Evolutionary conservation across 1,140 invertebrate species (phyloP), one percentile per base, ranked within the genome.

Genomic region (Euwallacea similis): DNA sequence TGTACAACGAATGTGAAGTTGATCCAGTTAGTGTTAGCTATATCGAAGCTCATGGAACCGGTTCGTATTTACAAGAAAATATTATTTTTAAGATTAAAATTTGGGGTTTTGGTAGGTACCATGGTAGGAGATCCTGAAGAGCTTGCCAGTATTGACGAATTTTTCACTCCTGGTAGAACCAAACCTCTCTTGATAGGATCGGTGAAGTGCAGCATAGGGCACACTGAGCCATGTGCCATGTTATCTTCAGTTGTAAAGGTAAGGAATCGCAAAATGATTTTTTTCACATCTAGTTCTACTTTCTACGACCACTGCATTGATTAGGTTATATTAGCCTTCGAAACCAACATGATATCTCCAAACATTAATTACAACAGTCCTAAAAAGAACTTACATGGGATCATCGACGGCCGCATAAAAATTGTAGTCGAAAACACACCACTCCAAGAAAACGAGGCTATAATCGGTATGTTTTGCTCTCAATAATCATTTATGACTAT

Each of bases 151-250:
- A 88, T 98, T 11, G 89, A 93, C 13, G 87, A 89, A 74, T 85
- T 95, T 7, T 91, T 97, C 77, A 93, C 91, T 73, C 87, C 85
- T 6, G 87, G 87, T 7, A 83, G 90, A n/a, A 84, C 76, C 0
- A 83, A 82, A 0, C 93, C 96, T 0, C 82, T 98, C 0, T 81
- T 87, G 42, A 91, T 98, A 73, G 96, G 96, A 4, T 94, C 95
- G 0, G 86, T 96, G 0, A 98, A 98, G 79, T 95, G 95, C 0
- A 98, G 97, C 81, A 86, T 97, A 76, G 96, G 96, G 0, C 96
- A 98, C 80, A 87, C 92, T 0, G 96, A 98, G 82, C 90, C 94
- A 6, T 91, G 91, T 2, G 95, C 94, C 53, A 95, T 94, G 67
- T 82, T 94, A 0, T 93, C 91, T 80, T 91, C 93, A 0, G 76